Conservation (phyloP, 2,113 vertebrate species). For the Corythaixoides concolor region DNA sequence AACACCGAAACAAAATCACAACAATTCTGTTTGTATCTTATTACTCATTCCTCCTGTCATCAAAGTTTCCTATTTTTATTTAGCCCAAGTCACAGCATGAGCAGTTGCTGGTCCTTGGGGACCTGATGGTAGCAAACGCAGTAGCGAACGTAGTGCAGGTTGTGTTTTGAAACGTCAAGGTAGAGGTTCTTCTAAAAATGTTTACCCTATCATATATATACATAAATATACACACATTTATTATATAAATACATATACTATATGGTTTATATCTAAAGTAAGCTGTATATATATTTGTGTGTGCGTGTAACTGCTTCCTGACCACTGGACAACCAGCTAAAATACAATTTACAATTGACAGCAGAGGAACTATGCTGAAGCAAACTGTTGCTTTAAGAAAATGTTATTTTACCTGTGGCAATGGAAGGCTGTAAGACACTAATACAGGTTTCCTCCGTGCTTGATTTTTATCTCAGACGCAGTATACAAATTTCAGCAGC, state of each 20-base stretch:
- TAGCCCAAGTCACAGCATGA: neutral
- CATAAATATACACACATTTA: too few relatives aligned
- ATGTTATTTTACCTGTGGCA: neutral
- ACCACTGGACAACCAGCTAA: neutral
- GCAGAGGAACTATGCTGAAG: neutral
- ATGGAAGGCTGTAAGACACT: neutral
- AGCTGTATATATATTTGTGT: neutral
- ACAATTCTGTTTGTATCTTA: neutral
- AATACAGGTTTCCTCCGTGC: neutral
- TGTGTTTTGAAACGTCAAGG: neutral
- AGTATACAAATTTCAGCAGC: neutral
- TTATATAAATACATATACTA: neutral
- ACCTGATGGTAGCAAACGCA: neutral
- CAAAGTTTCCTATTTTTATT: neutral
- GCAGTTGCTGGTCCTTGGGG: neutral
- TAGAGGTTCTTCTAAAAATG: neutral
- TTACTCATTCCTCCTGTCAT: neutral
- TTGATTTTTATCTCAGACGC: neutral
- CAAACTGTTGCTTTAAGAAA: neutral
- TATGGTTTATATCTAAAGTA: neutral
- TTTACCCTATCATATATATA: neutral
- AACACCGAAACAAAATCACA: neutral
- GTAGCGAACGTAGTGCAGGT: neutral
- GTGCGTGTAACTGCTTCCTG: neutral
- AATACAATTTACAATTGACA: neutral